Base-by-base conservation (phyloP, 1,140 invertebrate species). In the Daktulosphaira vitifoliae region DNA sequence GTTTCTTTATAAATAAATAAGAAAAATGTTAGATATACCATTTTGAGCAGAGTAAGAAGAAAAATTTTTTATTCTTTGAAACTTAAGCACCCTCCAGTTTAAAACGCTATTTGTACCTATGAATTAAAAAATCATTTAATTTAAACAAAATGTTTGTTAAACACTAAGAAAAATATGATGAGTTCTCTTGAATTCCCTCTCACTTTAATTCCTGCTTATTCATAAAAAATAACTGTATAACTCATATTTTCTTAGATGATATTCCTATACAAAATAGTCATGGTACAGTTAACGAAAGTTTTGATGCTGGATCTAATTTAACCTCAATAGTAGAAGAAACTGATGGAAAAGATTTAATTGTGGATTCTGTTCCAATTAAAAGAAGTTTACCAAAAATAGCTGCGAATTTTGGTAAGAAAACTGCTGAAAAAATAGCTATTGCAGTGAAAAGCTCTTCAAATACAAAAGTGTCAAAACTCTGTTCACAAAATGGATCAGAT, bases 241-340 rank as follows among this genome's bases (percentile, higher is more conserved):
- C 11, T 33, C 29, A n/a, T 33, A 33, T 33, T 6, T 33, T 33
- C 65, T 68, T 66, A 76, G 74, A 76, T 70, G 74, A 75, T 56
- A 76, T 75, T 68, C 75, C 74, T 49, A 76, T 76, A 44, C 75
- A 75, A 67, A 65, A 66, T 44, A 67, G 68, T 25, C 67, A 68
- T 54, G 69, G 67, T 22, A 62, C 42, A 15, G 67, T 66, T 29
- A 37, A 67, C 18, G 71, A 69, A 48, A 70, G 67, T 16, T 56
- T 62, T 13, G 56, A 62, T 29, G 65, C 38, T 48, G 70, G 66
- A 15, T 68, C 68, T 38, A 68, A 68, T 54, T 66, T 77, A 23
- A 70, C 69, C 29, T 72, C 73, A 9, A 76, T 77, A 42, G 70
- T 69, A 16, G 76, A 77, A 68, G 75, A 75, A 66, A 69, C 69